phyloP scores from a whole-genome alignment of 2,113 vertebrate genomes.

The Copsychus sechellarum region DNA sequence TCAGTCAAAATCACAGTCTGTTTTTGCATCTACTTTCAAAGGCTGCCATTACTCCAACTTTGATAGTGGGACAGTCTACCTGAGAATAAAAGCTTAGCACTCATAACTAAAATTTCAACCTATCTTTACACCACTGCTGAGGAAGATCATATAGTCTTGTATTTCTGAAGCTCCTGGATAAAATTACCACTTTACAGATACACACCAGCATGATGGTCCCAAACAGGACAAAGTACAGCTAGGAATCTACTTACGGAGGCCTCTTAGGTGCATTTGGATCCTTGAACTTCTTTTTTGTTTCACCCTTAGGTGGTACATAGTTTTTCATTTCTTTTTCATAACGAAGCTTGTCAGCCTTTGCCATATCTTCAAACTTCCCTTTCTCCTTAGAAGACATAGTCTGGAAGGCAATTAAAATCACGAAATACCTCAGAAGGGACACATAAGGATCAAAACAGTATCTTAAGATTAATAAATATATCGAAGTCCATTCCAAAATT shows the following conservation, averaged over 20 bases:
- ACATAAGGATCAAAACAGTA: neutral
- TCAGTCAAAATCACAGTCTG: neutral
- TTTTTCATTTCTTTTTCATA: constrained; percentile 97
- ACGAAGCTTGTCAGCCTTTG: constrained; percentile 91
- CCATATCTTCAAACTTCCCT: constrained; percentile 96
- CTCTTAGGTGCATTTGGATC: constrained; percentile 98
- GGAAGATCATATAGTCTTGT: fast-evolving
- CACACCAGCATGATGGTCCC: fast-evolving
- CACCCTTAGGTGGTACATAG: constrained; percentile 91
- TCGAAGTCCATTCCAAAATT: neutral
- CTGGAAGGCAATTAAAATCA: constrained; percentile 66
- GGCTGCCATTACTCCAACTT: neutral
- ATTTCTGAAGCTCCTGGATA: neutral
- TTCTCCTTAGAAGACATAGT: constrained; percentile 97
- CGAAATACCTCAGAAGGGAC: neutral
- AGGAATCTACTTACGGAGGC: constrained; percentile 86
- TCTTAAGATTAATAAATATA: neutral
- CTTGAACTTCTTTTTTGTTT: constrained; percentile 93
- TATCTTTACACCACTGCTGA: neutral
- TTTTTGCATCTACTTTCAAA: neutral
- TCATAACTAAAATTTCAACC: neutral
- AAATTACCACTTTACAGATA: neutral
- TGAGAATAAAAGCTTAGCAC: neutral
- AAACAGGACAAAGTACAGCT: neutral
- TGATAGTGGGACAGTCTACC: neutral